Evolutionary conservation across 2,888 invertebrate species (phyloP).

Genomic region (Hartigia nigra): DNA sequence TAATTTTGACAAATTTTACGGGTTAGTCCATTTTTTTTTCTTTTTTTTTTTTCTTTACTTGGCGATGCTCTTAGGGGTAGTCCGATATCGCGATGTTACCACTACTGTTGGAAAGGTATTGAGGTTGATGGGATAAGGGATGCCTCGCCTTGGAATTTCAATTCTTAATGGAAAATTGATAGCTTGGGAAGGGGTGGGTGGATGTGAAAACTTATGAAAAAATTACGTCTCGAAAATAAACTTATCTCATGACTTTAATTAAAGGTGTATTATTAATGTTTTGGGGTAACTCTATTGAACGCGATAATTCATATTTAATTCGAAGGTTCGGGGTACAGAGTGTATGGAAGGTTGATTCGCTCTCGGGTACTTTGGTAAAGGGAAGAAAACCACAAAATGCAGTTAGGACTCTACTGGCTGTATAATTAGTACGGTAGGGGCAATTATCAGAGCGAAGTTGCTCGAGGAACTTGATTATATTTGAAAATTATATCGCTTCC

Average conservation of each 20-base stretch:
- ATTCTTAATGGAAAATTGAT: not conserved
- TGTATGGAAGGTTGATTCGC: not conserved
- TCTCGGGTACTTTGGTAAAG: not conserved
- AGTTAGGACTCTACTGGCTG: not conserved
- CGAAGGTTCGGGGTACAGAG: not conserved
- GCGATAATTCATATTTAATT: not conserved
- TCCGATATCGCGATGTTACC: not conserved
- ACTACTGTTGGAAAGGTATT: not conserved
- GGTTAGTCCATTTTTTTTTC: not conserved
- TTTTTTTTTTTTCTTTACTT: too few species aligned
- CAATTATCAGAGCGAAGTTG: not conserved
- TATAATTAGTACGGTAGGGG: not conserved
- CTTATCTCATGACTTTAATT: not conserved
- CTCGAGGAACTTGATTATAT: not conserved
- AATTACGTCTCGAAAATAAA: not conserved
- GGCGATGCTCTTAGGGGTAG: not conserved
- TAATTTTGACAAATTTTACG: not conserved
- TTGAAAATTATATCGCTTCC: not conserved
- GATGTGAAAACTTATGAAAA: not conserved
- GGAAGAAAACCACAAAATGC: not conserved
- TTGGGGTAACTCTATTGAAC: not conserved
- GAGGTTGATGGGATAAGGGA: not conserved
- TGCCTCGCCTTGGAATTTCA: not conserved
- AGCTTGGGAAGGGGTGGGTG: not conserved
- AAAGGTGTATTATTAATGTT: not conserved